Base-by-base conservation (phyloP, 1,140 invertebrate genomes). In the Stenopsyche tienmushanensis region DNA sequence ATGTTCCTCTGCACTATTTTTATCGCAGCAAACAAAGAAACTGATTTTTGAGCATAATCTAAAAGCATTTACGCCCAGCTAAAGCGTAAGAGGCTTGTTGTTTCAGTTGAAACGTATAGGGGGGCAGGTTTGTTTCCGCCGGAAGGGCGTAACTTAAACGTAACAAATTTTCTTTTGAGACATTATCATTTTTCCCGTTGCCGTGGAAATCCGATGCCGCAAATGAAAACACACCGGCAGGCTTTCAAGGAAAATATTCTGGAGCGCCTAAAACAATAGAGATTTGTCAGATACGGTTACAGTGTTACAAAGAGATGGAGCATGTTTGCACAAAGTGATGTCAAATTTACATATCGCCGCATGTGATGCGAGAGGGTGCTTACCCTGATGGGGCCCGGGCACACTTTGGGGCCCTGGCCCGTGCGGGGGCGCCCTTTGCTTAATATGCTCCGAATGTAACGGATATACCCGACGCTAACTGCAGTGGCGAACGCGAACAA, bases 261-360 rank as follows among this genome's bases (percentile, higher is more conserved):
- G 24, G 24, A 7, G 13, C 39, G 54, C 39, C 54, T 57, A 39
- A 42, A 42, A 57, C 34, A 42, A 42, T 42, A 42, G 25, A 25
- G 54, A 57, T 57, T 57, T 23, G 34, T 57, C 21, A 18, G 29
- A 55, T 55, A 55, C n/a, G 7, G 53, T 50, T 25, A 23, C 20
- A 20, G 50, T 23, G 50, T 15, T 34, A 34, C 29, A 34, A 34
- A 34, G 29, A 34, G 29, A 34, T 47, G 44, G 44, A 47, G 44
- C 26, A 25, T 57, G 53, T 57, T 57, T 57, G 59, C 25, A 62
- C 47, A 52, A 52, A 52, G 60, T 50, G 60, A 50, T 50, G 59
- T 62, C 59, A 50, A 63, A 63, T 63, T 63, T 63, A 53, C 60
- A 63, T 63, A 63, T 63, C 60, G 26, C 26, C 60, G 39, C 18